Evolutionary conservation across 1,140 invertebrate species (phyloP).

Genomic region (Centruroides sculpturatus): DNA sequence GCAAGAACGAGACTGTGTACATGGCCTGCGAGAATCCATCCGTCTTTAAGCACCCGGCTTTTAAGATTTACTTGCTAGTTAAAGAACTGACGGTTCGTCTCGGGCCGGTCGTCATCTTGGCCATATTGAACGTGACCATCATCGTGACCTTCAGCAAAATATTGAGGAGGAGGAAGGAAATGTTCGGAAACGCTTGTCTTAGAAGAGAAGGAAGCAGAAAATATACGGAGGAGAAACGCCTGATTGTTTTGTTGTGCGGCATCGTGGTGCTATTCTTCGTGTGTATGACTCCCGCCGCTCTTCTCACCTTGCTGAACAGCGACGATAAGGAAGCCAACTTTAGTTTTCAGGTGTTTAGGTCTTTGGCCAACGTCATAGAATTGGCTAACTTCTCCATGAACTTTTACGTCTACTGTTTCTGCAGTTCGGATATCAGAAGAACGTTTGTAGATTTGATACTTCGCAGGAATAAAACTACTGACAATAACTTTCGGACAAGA

Average conservation of each 20-base stretch:
- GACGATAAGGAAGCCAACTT: slow-evolving; percentile 23
- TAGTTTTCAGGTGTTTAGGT: slow-evolving; percentile 48
- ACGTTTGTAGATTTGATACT: slow-evolving; percentile 39
- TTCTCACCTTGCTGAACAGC: slow-evolving; percentile 39
- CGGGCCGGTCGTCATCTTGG: slow-evolving; percentile 47
- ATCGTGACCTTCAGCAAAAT: slow-evolving; percentile 48
- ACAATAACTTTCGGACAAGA: too few species aligned
- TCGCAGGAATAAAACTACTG: too few species aligned
- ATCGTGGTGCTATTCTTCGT: slow-evolving; percentile 56
- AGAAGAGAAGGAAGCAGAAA: slow-evolving; percentile 21
- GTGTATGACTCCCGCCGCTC: slow-evolving; percentile 58
- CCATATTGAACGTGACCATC: slow-evolving; percentile 49
- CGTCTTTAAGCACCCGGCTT: slow-evolving; percentile 17
- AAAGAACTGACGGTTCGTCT: slow-evolving; percentile 23
- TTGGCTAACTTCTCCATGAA: slow-evolving; percentile 59
- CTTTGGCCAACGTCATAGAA: slow-evolving; percentile 54
- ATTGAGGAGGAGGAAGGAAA: slow-evolving; percentile 44
- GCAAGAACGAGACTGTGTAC: background rate
- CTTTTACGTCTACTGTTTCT: slow-evolving; percentile 63
- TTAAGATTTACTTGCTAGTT: slow-evolving; percentile 21
- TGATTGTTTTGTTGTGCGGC: slow-evolving; percentile 50
- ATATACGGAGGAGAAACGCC: slow-evolving; percentile 49
- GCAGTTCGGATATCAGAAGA: slow-evolving; percentile 55
- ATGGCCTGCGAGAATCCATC: slow-evolving; percentile 16
- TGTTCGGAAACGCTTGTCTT: slow-evolving; percentile 29